phyloP scores from a whole-genome alignment of 2,113 vertebrate genomes.

The Lipophrys pholis region DNA sequence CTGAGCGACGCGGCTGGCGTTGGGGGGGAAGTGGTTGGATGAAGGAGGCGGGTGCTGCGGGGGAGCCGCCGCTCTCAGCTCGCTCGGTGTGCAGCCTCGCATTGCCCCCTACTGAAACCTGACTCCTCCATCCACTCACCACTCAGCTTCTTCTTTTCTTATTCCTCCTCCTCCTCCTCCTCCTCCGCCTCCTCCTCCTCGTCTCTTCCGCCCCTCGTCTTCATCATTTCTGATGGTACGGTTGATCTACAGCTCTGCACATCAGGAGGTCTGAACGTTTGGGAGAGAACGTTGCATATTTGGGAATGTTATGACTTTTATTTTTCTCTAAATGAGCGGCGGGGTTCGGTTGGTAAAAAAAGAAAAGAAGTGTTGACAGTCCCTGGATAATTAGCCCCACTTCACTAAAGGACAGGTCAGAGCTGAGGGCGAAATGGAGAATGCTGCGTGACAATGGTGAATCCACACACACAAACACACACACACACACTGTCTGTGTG shows the following conservation, averaged over 20 bases:
- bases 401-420: too few species aligned
- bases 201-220: neutral
- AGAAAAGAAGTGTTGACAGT: too few species aligned
- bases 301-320: too few species aligned
- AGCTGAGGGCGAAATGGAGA: too few species aligned
- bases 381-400: too few species aligned
- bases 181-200: neutral
- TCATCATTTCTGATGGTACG: conserved; percentile 5
- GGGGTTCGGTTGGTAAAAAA: too few species aligned
- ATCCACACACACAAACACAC: too few species aligned
- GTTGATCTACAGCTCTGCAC: conserved; percentile 29
- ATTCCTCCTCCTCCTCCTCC: neutral
- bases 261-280: neutral
- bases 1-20: conserved; percentile 11
- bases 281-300: too few species aligned
- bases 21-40: conserved; percentile 23
- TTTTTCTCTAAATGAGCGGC: too few species aligned
- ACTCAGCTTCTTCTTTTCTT: conserved; percentile 24
- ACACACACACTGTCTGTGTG: too few species aligned
- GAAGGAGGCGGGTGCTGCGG: neutral
- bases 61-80: conserved; percentile 46
- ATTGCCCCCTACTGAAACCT: conserved; percentile 85
- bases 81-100: conserved; percentile 71
- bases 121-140: conserved; percentile 61
- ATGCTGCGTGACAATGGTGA: too few species aligned